Evolutionary conservation across 2,113 vertebrate genomes (phyloP), one percentile per base, ranked within the genome.

Genomic region (Epinephelus lanceolatus): DNA sequence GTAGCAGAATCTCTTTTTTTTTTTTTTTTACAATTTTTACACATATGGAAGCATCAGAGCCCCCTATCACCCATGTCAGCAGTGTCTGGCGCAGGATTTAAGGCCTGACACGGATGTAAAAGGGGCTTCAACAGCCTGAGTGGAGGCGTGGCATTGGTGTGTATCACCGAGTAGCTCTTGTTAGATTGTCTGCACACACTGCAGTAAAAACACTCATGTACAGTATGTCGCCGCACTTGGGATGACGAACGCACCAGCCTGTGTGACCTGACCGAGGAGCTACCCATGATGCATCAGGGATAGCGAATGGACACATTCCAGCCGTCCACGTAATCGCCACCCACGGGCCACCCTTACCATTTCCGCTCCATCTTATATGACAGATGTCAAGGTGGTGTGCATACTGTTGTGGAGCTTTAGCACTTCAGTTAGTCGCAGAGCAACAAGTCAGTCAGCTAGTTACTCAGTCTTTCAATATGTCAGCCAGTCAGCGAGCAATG

Each of bases 1-100:
- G 86, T 86, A 77, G 68, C 78, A 70, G 76, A 91, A 87, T 92
- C 83, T 86, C 73, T 77, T n/a, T n/a, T n/a, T n/a, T n/a, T n/a
- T n/a, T n/a, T n/a, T n/a, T n/a, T n/a, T n/a, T n/a, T n/a, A n/a
- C 76, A 78, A 73, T 81, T 90, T 86, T n/a, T 70, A 66, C 51
- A 59, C 78, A 79, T 79, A 57, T 78, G 47, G 57, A 60, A 65
- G 51, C 72, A 52, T 74, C 71, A 0, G 51, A 62, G 61, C 62
- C 52, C 66, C 0, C 30, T 11, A 18, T 75, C 65, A 1, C 1
- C 55, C 78, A 6, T 73, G 85, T 84, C 80, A 77, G 86, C 65
- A 57, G 69, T 25, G 66, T 83, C 86, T 85, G 62, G 78, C 2
- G 5, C 40, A 1, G 74, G 84, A 83, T 71, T 91, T 86, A 78